Evolutionary conservation across 2,113 vertebrate species (phyloP).

Genomic region (Canis aureus): DNA sequence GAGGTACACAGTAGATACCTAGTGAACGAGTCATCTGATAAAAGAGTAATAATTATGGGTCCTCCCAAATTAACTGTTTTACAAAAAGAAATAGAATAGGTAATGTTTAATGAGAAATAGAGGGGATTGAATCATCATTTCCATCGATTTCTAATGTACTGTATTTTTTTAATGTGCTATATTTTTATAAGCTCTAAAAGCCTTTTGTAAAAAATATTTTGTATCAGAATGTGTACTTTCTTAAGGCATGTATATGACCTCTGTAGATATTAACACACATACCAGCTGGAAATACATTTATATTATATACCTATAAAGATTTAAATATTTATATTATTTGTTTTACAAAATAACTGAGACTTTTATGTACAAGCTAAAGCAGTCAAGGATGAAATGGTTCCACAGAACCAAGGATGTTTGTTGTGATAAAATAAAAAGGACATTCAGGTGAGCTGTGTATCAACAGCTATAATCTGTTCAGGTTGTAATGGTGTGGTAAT

Average conservation of each 20-base stretch:
- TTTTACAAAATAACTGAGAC: conserved; percentile 29
- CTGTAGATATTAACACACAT: background rate
- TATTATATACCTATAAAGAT: background rate
- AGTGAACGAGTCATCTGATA: background rate
- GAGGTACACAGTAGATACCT: background rate
- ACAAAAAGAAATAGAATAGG: background rate
- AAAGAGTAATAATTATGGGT: background rate
- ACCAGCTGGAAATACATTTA: background rate
- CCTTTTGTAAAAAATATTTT: background rate
- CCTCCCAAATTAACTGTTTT: background rate
- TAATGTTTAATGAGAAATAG: conserved; percentile 22
- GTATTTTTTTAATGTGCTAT: background rate
- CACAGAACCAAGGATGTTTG: background rate
- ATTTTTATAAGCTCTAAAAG: conserved; percentile 34
- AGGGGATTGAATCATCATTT: background rate
- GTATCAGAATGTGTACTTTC: background rate
- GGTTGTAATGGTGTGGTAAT: background rate
- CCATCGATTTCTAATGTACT: background rate
- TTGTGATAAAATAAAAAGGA: background rate
- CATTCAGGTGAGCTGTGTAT: background rate
- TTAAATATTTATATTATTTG: conserved; percentile 30
- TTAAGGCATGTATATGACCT: background rate
- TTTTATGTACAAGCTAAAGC: conserved; percentile 24
- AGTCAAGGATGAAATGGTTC: conserved; percentile 40
- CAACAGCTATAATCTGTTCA: background rate